Evolutionary conservation across 1,140 invertebrate genomes (phyloP).

Genomic region (Drosophila repleta): DNA sequence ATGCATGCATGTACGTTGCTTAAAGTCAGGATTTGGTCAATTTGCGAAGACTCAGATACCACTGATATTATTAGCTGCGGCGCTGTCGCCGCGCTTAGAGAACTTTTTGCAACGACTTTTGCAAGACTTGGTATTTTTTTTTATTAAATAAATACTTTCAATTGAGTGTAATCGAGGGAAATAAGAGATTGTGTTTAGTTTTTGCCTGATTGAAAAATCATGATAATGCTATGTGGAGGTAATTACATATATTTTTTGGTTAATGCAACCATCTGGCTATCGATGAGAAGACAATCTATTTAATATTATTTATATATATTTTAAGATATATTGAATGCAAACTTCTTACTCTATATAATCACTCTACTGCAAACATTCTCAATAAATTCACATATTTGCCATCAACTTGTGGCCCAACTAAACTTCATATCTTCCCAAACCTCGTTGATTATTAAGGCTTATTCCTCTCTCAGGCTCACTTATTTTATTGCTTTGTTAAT

Average conservation of each 20-base stretch:
- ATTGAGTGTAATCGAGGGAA: background rate
- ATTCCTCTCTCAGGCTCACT: slow-evolving; percentile 52
- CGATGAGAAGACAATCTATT: too few species aligned
- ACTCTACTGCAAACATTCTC: too few species aligned
- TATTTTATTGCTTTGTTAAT: slow-evolving; percentile 81
- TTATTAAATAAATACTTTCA: background rate
- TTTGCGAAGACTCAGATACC: slow-evolving; percentile 32
- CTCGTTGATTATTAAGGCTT: slow-evolving; percentile 51
- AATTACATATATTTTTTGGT: too few species aligned
- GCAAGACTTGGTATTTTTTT: background rate
- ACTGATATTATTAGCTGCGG: slow-evolving; percentile 61
- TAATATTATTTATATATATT: too few species aligned
- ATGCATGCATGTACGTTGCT: slow-evolving; percentile 49
- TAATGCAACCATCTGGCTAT: too few species aligned
- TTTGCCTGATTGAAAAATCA: too few species aligned
- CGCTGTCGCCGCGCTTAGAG: background rate
- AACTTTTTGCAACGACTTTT: slow-evolving; percentile 30
- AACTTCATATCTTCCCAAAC: background rate
- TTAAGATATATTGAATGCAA: too few species aligned
- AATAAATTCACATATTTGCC: too few species aligned
- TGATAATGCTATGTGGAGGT: too few species aligned
- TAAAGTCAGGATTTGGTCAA: slow-evolving; percentile 52
- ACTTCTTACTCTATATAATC: too few species aligned
- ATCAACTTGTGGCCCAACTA: too few species aligned
- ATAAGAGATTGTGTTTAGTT: too few species aligned